A percentile compares a stretch with the other conserved stretches of the same genome.
Evolutionary conservation across 2,113 vertebrate species (phyloP).

Genomic region (Pimephales promelas): DNA sequence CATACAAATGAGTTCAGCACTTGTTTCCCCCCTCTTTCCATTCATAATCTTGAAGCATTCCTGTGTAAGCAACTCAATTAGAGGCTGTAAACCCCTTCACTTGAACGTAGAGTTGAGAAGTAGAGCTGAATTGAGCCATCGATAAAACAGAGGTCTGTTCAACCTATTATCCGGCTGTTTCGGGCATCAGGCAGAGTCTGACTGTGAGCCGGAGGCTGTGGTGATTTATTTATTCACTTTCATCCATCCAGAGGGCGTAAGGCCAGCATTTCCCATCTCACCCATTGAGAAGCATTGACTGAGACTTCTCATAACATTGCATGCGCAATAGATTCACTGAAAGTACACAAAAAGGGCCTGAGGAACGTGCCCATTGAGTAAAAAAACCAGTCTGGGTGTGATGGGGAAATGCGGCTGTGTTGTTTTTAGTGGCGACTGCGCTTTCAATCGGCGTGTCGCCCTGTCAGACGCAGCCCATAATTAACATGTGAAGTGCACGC

Average conservation of each 20-base stretch:
- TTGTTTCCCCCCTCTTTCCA: constrained; percentile 60
- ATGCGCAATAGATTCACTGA: constrained; percentile 48
- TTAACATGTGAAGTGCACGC: constrained; percentile 50
- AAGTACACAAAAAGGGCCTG: constrained; percentile 28
- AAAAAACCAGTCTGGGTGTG: constrained; percentile 13
- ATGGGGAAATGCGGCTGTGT: constrained; percentile 2
- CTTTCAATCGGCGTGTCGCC: constrained; percentile 39
- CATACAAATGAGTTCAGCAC: constrained; percentile 66
- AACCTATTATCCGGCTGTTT: constrained; percentile 47
- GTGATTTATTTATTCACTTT: constrained; percentile 51
- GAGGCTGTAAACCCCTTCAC: neutral
- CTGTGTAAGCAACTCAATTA: constrained; percentile 71
- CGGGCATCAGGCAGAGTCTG: constrained; percentile 34
- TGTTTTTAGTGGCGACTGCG: constrained; percentile 29
- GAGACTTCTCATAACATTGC: constrained; percentile 46
- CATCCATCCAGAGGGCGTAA: constrained; percentile 43
- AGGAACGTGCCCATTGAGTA: neutral
- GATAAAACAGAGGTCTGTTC: constrained; percentile 44
- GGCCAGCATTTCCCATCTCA: constrained; percentile 28
- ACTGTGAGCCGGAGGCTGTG: constrained; percentile 1
- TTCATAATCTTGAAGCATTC: constrained; percentile 59
- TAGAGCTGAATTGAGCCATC: constrained; percentile 42
- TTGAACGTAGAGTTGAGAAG: constrained; percentile 63
- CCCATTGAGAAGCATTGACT: constrained; percentile 43
- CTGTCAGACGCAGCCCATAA: constrained; percentile 49